Evolutionary conservation across 2,888 invertebrate genomes (phyloP), one percentile per base, ranked within the genome.

Genomic region (Fissipunctia ypsillon): DNA sequence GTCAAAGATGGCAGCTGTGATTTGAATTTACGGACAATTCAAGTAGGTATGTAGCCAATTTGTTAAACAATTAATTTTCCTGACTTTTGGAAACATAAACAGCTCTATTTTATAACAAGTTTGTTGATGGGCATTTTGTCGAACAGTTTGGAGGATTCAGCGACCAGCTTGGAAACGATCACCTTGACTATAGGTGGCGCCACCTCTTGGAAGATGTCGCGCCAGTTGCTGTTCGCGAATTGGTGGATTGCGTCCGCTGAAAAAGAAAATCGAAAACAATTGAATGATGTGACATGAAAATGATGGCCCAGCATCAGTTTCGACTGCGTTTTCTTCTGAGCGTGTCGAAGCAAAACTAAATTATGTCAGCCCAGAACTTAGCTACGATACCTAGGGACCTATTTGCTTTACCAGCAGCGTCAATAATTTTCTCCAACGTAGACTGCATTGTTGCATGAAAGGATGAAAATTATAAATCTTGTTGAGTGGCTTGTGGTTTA

Each of bases 141-240:
- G 88, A 95, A 96, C 22, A 96, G 84, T 54, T 94, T 95, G 41
- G 83, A 84, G 16, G 91, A 87, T 70, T 95, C 94, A 0, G 63
- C 69, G 0, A 95, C 88, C 60, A 95, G 91, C 52, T 87, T 87
- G 2, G 83, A 76, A 22, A 95, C 93, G 65, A 95, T 91, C 10
- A 89, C 93, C 59, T 91, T 88, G 9, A 95, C 92, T 59, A 96
- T 93, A 0, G 96, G 96, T 0, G 95, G 95, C 38, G 95, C 93
- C 73, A 95, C 92, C 78, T 95, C 96, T 14, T 91, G 82, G 91
- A 94, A 95, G 81, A 96, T 95, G 9, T 92, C 94, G 12, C 86
- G 88, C 95, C 96, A 96, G 85, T 93, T 93, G 59, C 75, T 70
- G 85, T 96, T 96, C 0, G 95, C 95, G 74, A 94, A 94, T 38